Evolutionary conservation across 2,113 vertebrate species (phyloP).

Genomic region (Mus musculus): GRCm39 chr17:75017001-75017500

Average conservation of each 20-base stretch:
- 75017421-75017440: neutral
- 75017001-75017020: neutral
- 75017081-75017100: neutral
- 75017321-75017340: neutral
- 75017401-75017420: neutral
- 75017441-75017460: neutral
- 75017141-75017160: neutral
- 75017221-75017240: neutral
- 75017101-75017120: neutral
- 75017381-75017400: neutral
- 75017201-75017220: neutral
- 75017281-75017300: neutral
- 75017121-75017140: neutral
- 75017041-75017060: neutral
- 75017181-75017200: neutral
- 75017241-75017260: neutral
- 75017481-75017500: neutral
- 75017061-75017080: neutral
- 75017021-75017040: neutral
- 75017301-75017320: neutral
- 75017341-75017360: neutral
- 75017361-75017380: neutral
- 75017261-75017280: neutral
- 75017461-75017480: neutral
- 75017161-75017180: neutral